Evolutionary conservation across 2,113 vertebrate species (phyloP), one percentile per base, ranked within the genome.

Genomic region (Acanthisitta chloris): DNA sequence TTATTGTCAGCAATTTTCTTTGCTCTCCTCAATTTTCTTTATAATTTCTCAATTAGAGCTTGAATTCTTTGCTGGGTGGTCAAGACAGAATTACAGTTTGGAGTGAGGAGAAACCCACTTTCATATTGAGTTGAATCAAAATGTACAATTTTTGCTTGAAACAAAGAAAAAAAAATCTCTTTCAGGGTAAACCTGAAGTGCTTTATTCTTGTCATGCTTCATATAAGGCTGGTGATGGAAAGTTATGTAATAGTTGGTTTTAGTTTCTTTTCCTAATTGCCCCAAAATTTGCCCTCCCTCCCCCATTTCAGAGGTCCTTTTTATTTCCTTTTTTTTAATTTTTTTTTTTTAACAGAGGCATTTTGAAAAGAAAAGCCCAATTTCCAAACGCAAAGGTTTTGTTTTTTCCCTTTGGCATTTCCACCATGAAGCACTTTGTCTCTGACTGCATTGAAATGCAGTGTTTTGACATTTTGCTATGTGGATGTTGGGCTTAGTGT

Each of bases 381-480:
- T 86, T 93, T 87, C 34, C 20, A 87, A 92, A 31, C 4, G 31
- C 5, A 71, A 71, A 61, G 5, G 8, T 83, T 91, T 92, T 88
- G 17, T 12, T 92, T 86, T 79, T 87, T 84, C 36, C 36, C 45
- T 91, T 90, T 88, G 74, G 66, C 62, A 90, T 90, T 95, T 95
- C 74, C 61, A 76, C 81, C 87, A 93, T 36, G 28, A 85, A 93
- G 33, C 70, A 48, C 36, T 78, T 91, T 69, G 54, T 88, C 66
- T 86, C 51, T 87, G 57, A 76, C 61, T 87, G 25, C 1, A 2
- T 64, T 89, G 95, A 96, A 93, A 93, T 92, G 70, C 81, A 91
- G 36, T 69, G 78, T 88, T 94, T 95, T 94, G 90, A 92, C 92
- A 80, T 90, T 80, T 93, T 93, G 40, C 31, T 85, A 1, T 72